Conservation (phyloP, 1,140 invertebrate species). For the Heliothis virescens region DNA sequence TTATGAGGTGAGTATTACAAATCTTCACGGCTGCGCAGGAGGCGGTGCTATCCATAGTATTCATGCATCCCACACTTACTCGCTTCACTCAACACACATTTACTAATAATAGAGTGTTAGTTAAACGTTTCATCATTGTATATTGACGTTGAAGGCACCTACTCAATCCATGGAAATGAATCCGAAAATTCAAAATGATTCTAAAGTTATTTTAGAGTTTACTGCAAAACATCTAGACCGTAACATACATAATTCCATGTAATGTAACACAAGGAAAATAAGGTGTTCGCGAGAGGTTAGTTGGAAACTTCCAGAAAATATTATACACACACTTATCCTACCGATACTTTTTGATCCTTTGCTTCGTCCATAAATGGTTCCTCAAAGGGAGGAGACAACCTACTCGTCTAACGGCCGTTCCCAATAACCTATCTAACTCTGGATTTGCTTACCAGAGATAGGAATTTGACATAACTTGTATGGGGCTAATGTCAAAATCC, state of each 20-base stretch:
- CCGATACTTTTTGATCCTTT: too few relatives aligned
- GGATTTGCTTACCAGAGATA: too few relatives aligned
- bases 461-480: too few relatives aligned
- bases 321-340: background rate
- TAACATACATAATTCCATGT: too few relatives aligned
- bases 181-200: slow-evolving; percentile 9
- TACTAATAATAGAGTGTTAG: slow-evolving; percentile 28
- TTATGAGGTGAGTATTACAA: background rate
- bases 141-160: slow-evolving; percentile 14
- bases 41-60: background rate
- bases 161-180: slow-evolving; percentile 20
- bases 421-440: too few relatives aligned
- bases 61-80: slow-evolving; percentile 1
- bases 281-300: background rate
- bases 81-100: background rate
- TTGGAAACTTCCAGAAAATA: background rate
- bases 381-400: too few relatives aligned
- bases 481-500: too few relatives aligned
- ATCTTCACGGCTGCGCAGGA: background rate
- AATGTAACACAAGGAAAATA: background rate
- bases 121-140: slow-evolving; percentile 5
- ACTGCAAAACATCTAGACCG: background rate
- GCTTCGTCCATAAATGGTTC: too few relatives aligned
- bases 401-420: too few relatives aligned
- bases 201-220: background rate